Percentiles rank a stretch among this genome's conserved stretches.
phyloP scores from a whole-genome alignment of 2,113 vertebrate genomes.

The Gallinago undulata region DNA sequence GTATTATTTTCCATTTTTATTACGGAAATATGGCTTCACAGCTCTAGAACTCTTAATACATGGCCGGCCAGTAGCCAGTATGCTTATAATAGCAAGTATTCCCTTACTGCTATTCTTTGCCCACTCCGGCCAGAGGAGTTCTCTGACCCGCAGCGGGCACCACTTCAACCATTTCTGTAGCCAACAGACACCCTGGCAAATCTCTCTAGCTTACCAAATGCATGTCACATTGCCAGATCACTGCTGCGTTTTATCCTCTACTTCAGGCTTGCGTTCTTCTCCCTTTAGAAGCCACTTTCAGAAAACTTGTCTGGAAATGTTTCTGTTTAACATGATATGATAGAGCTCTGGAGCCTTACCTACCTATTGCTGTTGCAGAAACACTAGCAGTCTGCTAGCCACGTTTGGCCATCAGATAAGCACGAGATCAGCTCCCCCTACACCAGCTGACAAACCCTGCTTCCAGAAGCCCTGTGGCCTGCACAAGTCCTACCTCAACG shows the following conservation, averaged over 20 bases:
- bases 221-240: background rate
- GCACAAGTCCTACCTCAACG: background rate
- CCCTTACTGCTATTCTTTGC: background rate
- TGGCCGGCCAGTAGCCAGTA: background rate
- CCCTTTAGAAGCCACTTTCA: background rate
- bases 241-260: background rate
- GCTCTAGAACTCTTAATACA: conserved; percentile 24
- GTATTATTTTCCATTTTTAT: conserved; percentile 39
- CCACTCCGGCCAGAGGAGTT: background rate
- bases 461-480: conserved; percentile 3
- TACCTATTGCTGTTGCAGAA: background rate
- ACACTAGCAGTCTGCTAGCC: background rate
- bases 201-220: background rate
- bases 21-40: conserved; percentile 23
- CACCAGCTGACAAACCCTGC: conserved; percentile 20
- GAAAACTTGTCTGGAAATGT: background rate
- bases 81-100: conserved; percentile 34
- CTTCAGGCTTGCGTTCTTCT: background rate
- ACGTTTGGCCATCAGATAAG: background rate
- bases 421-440: conserved; percentile 31
- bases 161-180: background rate
- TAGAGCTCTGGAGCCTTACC: background rate
- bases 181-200: background rate
- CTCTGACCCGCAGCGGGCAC: background rate
- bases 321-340: background rate